phyloP scores from a whole-genome alignment of 2,888 invertebrate species.

The Acleris literana region DNA sequence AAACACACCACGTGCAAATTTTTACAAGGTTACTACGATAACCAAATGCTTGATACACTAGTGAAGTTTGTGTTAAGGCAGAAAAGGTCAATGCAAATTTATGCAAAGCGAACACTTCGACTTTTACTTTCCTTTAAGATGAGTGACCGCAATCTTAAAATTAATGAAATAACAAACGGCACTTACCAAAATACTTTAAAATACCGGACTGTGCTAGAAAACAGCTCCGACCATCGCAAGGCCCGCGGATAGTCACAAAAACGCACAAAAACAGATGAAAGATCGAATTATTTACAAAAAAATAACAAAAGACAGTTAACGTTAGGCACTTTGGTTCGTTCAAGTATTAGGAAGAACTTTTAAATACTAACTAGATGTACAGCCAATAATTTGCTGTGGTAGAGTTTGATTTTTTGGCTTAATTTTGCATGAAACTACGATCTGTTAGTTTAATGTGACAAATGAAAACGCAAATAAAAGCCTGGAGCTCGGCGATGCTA shows the following conservation, averaged over 20 bases:
- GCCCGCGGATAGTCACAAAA: conserved; percentile 46
- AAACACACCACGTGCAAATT: neutral
- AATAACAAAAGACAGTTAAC: conserved; percentile 38
- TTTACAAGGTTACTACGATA: neutral
- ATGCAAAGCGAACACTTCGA: conserved; percentile 13
- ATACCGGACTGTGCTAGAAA: conserved; percentile 80
- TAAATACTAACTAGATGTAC: conserved; percentile 33
- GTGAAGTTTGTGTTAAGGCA: neutral
- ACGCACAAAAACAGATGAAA: conserved; percentile 43
- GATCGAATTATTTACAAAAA: conserved; percentile 33
- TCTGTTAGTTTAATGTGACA: conserved; percentile 4
- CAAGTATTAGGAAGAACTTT: conserved; percentile 45
- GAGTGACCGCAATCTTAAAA: conserved; percentile 9
- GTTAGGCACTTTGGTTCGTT: conserved; percentile 69
- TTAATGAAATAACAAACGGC: conserved; percentile 18
- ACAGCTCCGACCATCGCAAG: conserved; percentile 79
- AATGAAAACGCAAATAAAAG: conserved; percentile 30
- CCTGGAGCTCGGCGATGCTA: conserved; percentile 28
- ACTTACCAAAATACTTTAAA: conserved; percentile 76
- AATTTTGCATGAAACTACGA: conserved; percentile 10
- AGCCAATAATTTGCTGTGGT: conserved; percentile 11
- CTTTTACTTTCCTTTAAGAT: conserved; percentile 30
- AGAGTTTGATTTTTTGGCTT: neutral
- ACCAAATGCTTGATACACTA: conserved; percentile 8
- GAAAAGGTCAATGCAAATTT: conserved; percentile 21